Evolutionary conservation across 2,888 invertebrate species (phyloP).

Genomic region (Mycalesis mineus): DNA sequence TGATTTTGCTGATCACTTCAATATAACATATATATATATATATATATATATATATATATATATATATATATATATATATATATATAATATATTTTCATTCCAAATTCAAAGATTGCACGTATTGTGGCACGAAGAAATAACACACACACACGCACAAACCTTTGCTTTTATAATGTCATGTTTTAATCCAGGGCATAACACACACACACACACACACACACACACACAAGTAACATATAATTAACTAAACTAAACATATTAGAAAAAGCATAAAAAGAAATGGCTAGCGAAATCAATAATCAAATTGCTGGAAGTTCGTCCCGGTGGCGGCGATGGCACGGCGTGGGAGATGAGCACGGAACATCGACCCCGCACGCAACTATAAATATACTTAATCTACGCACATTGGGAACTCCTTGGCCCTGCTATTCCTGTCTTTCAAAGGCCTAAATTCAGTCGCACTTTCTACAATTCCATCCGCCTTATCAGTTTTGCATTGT

Average conservation of each 20-base stretch:
- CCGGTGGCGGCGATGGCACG: constrained; percentile 37
- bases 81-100: no score
- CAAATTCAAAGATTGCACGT: no score
- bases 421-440: constrained; percentile 33
- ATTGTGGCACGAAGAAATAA: no score
- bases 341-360: constrained; percentile 67
- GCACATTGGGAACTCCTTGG: constrained; percentile 44
- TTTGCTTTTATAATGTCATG: no score
- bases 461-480: constrained; percentile 17
- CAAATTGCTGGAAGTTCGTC: constrained; percentile 46
- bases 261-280: background rate
- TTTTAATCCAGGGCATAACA: no score
- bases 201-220: no score
- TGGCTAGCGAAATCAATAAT: constrained; percentile 27
- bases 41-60: no score
- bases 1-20: no score
- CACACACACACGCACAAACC: no score
- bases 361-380: constrained; percentile 71
- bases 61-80: no score
- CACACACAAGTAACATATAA: no score
- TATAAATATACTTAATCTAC: constrained; percentile 72
- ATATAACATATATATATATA: no score
- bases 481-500: constrained; percentile 15
- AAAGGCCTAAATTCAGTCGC: constrained; percentile 26
- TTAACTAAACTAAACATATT: background rate